A percentile compares a stretch with the other conserved stretches of the same genome.
Conservation (phyloP, 2,113 vertebrate species). For the Strix aluco region DNA sequence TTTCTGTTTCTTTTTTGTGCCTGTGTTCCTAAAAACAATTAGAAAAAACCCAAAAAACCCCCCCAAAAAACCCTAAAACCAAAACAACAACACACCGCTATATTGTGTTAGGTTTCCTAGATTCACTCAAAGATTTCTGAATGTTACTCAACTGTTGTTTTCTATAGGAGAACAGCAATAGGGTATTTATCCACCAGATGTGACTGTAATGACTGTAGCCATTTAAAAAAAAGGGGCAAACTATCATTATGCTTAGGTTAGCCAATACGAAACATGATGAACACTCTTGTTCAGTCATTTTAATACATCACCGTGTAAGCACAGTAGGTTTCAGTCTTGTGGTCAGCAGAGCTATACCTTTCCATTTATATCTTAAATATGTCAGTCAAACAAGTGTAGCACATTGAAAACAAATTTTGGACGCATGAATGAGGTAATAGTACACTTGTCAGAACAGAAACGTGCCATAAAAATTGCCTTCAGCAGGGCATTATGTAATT, state of each 20-base stretch:
- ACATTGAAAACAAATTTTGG: neutral
- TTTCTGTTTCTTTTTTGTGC: neutral
- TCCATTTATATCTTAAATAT: neutral
- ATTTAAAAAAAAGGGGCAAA: neutral
- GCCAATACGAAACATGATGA: neutral
- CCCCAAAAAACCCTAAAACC: neutral
- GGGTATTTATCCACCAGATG: neutral
- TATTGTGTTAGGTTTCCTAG: neutral
- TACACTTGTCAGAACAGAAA: constrained; percentile 52
- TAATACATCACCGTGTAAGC: neutral
- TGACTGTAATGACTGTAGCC: neutral
- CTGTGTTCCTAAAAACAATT: neutral
- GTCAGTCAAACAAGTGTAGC: neutral
- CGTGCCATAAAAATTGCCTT: constrained; percentile 22
- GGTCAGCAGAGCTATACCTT: neutral
- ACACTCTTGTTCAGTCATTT: neutral
- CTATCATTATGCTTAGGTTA: neutral
- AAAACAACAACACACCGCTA: neutral
- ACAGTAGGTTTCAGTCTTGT: neutral
- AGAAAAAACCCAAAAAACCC: neutral
- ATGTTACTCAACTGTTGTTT: neutral
- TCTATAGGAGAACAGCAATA: neutral
- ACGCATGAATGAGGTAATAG: neutral
- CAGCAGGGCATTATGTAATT: constrained; percentile 50
- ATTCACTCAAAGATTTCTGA: neutral